Conservation (phyloP, 2,797 vertebrate species). For the Trachops cirrhosus region DNA sequence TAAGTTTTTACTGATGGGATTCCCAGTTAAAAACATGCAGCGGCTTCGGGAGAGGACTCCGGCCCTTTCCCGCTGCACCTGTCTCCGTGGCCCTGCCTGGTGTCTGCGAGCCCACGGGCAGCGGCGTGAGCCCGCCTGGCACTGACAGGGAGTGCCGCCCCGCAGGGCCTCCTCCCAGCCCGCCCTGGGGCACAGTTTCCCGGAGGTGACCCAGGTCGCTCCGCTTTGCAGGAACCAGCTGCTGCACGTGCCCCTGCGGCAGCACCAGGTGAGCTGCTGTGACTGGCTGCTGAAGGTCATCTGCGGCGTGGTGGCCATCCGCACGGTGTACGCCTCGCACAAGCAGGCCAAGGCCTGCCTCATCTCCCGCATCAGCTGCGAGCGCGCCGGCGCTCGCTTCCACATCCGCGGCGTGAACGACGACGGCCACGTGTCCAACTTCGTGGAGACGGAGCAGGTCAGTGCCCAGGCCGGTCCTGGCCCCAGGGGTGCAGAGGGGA, state of each 20-base stretch:
- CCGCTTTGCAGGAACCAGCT: slow-evolving; percentile 84
- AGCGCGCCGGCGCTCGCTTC: slow-evolving; percentile 81
- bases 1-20: neutral
- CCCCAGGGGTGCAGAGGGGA: fast-evolving
- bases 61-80: fast-evolving
- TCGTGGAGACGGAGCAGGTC: slow-evolving; percentile 88
- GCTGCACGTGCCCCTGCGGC: slow-evolving; percentile 83
- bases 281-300: slow-evolving; percentile 87
- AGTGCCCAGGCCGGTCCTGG: neutral
- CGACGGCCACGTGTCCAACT: slow-evolving; percentile 86
- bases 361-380: slow-evolving; percentile 86
- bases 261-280: slow-evolving; percentile 85
- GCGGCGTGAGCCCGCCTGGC: fast-evolving
- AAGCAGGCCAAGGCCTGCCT: slow-evolving; percentile 87
- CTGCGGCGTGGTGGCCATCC: slow-evolving; percentile 85
- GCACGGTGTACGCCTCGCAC: slow-evolving; percentile 86
- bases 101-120: neutral
- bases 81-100: neutral
- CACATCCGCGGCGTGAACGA: slow-evolving; percentile 83
- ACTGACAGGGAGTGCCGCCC: neutral
- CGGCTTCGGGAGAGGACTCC: neutral
- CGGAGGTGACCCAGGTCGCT: fast-evolving
- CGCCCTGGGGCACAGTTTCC: fast-evolving
- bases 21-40: neutral
- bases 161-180: fast-evolving